These are phyloP conservation scores for Chrysolina americana DNA, from an alignment of 2,888 invertebrate genomes.

Conservation along the genomic window DNA sequence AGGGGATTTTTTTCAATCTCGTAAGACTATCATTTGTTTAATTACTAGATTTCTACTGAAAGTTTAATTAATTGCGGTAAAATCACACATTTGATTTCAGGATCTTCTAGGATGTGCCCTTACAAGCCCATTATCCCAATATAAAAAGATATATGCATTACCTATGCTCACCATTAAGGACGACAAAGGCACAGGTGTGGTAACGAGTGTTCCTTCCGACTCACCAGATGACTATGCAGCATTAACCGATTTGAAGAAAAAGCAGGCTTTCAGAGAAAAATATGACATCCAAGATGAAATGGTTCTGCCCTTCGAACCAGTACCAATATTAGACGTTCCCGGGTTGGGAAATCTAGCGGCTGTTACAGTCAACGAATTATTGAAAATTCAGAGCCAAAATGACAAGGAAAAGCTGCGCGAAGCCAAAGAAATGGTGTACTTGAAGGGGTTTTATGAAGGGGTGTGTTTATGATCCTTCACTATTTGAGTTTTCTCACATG, in stretches of 20 bases:
- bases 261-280: slow-evolving; percentile 94
- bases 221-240: slow-evolving; percentile 99
- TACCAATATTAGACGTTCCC: slow-evolving; percentile 94
- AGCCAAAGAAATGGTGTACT: slow-evolving; percentile 96
- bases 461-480: slow-evolving; percentile 64
- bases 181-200: slow-evolving; percentile 98
- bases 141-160: slow-evolving; percentile 89
- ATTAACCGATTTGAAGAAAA: slow-evolving; percentile 94
- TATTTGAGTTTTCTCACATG: too few species aligned
- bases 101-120: slow-evolving; percentile 89
- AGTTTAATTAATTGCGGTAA: too few species aligned
- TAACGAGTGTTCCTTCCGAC: slow-evolving; percentile 98
- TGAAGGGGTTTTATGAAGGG: slow-evolving; percentile 97
- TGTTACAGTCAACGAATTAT: slow-evolving; percentile 84
- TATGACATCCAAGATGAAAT: slow-evolving; percentile 89
- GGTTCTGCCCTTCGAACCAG: slow-evolving; percentile 71
- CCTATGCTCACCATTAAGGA: slow-evolving; percentile 99
- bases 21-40: too few species aligned
- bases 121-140: slow-evolving; percentile 87
- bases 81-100: slow-evolving; percentile 58
- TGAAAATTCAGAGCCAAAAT: slow-evolving; percentile 98
- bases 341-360: slow-evolving; percentile 91
- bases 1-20: too few species aligned
- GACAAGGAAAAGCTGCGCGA: slow-evolving; percentile 93
- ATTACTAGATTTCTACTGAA: too few species aligned